Base-by-base conservation (phyloP, 1,140 invertebrate genomes). In the Zaprionus kolodkinae region DNA sequence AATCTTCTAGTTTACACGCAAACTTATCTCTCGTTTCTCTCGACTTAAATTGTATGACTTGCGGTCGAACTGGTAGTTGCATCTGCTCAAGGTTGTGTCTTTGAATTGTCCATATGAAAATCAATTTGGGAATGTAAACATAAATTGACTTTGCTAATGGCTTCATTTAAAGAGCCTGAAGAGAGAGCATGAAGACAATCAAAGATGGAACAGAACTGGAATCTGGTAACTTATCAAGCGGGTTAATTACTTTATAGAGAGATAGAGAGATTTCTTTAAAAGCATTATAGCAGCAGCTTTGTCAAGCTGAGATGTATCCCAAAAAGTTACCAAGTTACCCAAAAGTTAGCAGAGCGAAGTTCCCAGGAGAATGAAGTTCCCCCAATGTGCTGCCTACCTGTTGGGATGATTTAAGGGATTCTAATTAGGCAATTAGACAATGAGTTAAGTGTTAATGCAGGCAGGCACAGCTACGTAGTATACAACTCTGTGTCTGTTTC, bases 381-480 rank as follows among this genome's bases (percentile, higher is more conserved):
- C 13, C 40, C 13, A 5, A n/a, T 13, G n/a, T n/a, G n/a, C 17
- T 35, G 21, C 12, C 40, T 54, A 40, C 17, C 36, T 54, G 25
- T 25, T n/a, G 3, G 35, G 6, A 56, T 38, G 38, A 69, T 69
- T 55, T 56, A 55, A 57, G 17, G 56, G 17, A 73, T 50, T 69
- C 35, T 79, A 82, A 82, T 82, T 83, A 79, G 56, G 25, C 50
- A 59, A 50, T 50, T 50, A 50, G 45, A 64, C 62, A 83, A 82
- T 62, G 71, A 68, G 36, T 55, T 13, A 55, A 45, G 30, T 55
- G 27, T 68, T 72, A 52, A 72, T 72, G 69, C 62, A 15, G 38
- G 30, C 64, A 65, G n/a, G 40, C 6, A 43, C 13, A 3, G 7
- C 6, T 43, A 2, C n/a, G 56, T 72, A 65, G 56, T 72, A 65